A percentile compares a stretch with the other conserved stretches of the same genome.
phyloP scores from a whole-genome alignment of 2,113 vertebrate species.

The Calidris pugnax region DNA sequence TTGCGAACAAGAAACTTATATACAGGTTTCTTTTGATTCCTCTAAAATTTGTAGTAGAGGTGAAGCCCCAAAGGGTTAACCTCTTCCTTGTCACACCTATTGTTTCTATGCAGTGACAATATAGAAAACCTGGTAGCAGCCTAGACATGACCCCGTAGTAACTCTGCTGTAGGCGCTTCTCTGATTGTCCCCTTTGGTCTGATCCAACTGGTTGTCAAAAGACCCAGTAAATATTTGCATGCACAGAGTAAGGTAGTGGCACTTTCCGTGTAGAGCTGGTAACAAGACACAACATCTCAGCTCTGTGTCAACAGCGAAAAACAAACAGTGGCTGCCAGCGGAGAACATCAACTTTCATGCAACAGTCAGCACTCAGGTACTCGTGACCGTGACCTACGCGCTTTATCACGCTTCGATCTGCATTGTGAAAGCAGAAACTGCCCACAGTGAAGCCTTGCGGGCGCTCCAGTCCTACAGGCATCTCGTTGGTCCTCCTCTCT shows the following conservation, averaged over 20 bases:
- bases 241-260: conserved; percentile 7
- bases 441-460: not conserved
- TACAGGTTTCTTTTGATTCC: not conserved
- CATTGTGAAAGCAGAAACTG: conserved; percentile 41
- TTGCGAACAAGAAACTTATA: not conserved
- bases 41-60: not conserved
- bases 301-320: conserved; percentile 62
- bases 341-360: not conserved
- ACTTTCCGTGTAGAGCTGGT: conserved; percentile 3
- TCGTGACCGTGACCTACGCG: conserved; percentile 54
- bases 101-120: not conserved
- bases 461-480: not conserved
- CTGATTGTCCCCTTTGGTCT: conserved; percentile 48
- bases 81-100: not conserved
- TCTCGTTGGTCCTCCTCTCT: not conserved
- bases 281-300: conserved; percentile 50
- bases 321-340: conserved; percentile 46
- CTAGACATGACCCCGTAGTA: conserved; percentile 65
- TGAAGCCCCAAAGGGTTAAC: not conserved
- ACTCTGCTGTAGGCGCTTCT: conserved; percentile 41
- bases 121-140: not conserved
- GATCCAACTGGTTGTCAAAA: conserved; percentile 33
- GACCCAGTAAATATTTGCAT: conserved; percentile 69
- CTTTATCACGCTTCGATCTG: conserved; percentile 39
- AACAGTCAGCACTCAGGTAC: not conserved